These are phyloP conservation scores for Anniella stebbinsi DNA, from an alignment of 2,797 vertebrate genomes.

Conservation along the genomic window DNA sequence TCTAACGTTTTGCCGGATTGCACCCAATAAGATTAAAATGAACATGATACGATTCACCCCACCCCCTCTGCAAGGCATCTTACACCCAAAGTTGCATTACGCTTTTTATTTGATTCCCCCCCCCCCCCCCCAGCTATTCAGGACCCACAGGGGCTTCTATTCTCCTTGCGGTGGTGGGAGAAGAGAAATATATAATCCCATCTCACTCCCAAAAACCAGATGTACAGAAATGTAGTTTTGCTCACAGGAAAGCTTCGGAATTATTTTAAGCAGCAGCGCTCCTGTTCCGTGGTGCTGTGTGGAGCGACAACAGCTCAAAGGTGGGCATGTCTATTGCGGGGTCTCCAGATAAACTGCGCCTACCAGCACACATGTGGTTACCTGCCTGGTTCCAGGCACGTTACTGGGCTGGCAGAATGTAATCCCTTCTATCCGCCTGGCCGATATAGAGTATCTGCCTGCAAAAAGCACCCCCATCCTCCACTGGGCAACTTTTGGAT, in stretches of 20 bases:
- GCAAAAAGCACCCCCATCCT: neutral
- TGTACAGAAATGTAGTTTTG: neutral
- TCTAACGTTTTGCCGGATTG: neutral
- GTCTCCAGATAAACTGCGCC: neutral
- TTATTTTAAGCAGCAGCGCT: neutral
- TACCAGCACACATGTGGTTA: no score
- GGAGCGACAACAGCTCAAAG: neutral
- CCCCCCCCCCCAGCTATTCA: neutral
- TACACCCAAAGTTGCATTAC: conserved; percentile 6
- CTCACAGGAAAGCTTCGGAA: neutral
- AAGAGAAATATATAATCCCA: neutral
- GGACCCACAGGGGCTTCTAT: neutral
- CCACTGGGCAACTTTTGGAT: neutral
- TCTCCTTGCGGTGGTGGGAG: neutral
- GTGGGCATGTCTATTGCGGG: neutral
- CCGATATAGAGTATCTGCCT: no score
- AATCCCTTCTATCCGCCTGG: neutral
- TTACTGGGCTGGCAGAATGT: neutral
- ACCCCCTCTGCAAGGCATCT: conserved; percentile 21
- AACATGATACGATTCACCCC: conserved; percentile 3
- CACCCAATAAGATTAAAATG: conserved; percentile 36
- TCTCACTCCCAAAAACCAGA: neutral
- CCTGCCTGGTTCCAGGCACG: neutral
- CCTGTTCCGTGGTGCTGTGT: neutral
- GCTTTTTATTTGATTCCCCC: neutral